Percentiles rank a stretch among this genome's conserved stretches.
phyloP scores from a whole-genome alignment of 1,140 invertebrate species.

The Drosophila rufa region DNA sequence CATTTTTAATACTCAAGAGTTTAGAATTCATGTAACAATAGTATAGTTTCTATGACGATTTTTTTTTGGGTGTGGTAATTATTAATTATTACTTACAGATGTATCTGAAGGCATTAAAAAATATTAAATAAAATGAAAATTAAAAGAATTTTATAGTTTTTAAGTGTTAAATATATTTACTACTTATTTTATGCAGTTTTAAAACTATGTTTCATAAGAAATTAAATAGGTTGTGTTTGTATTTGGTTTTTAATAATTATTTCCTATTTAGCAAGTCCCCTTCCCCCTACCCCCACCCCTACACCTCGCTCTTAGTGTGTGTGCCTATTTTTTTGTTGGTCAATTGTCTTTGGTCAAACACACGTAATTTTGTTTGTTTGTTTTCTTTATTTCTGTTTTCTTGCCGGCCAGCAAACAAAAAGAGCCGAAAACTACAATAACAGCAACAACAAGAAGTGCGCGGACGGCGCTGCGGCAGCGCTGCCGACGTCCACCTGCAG shows the following conservation, averaged over 20 bases:
- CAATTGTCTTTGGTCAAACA: conserved; percentile 35
- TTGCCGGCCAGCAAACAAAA: conserved; percentile 37
- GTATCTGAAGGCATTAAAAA: too few relatives aligned
- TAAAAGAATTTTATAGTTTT: too few relatives aligned
- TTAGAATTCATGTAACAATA: too few relatives aligned
- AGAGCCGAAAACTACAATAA: conserved; percentile 11
- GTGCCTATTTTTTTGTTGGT: conserved; percentile 1
- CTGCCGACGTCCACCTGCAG: conserved; percentile 44
- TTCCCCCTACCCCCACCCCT: not conserved
- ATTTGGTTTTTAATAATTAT: not conserved
- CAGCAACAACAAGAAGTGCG: conserved; percentile 4
- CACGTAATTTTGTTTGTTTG: conserved; percentile 7
- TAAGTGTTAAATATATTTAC: too few relatives aligned
- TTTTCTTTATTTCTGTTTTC: conserved; percentile 8
- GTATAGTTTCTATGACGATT: too few relatives aligned
- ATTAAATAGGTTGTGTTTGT: too few relatives aligned
- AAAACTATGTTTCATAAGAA: too few relatives aligned
- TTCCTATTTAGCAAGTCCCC: not conserved
- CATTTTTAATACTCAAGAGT: too few relatives aligned
- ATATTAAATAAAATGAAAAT: too few relatives aligned
- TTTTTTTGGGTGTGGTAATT: too few relatives aligned
- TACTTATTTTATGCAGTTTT: too few relatives aligned
- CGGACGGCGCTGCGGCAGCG: conserved; percentile 53
- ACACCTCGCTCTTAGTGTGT: not conserved
- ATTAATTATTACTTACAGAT: too few relatives aligned